Percentiles rank a stretch among this genome's conserved stretches.
Evolutionary conservation across 1,140 invertebrate species (phyloP).

Genomic region (Eriosoma lanigerum): DNA sequence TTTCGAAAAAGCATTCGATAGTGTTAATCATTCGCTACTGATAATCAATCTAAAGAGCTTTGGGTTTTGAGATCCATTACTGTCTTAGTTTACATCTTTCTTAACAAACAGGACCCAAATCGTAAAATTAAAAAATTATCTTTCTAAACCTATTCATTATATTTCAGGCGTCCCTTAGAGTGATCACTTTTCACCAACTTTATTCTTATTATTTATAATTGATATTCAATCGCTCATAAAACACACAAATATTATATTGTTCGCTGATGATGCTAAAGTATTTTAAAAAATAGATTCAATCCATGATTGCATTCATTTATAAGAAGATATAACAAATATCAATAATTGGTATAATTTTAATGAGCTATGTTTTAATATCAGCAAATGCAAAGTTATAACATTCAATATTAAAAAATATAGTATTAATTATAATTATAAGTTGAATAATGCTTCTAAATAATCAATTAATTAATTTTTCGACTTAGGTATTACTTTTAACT

Average conservation of each 20-base stretch:
- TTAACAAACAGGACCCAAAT: background rate
- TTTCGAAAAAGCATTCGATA: background rate
- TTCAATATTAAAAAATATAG: no score
- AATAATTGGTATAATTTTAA: background rate
- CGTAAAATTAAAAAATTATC: background rate
- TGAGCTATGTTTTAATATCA: no score
- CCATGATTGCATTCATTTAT: background rate
- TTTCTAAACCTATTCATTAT: background rate
- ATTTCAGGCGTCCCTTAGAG: background rate
- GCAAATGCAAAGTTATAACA: no score
- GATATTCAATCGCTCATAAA: background rate
- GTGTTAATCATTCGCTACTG: background rate
- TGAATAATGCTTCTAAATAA: no score
- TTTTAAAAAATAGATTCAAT: background rate
- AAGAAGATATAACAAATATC: background rate
- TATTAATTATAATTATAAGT: no score
- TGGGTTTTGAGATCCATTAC: background rate
- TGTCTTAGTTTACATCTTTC: background rate
- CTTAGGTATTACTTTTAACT: no score
- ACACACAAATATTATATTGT: background rate
- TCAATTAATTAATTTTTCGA: no score
- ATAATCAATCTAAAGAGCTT: background rate
- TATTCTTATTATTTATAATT: background rate
- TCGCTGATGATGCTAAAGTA: background rate
- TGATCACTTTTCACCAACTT: background rate